Conservation (phyloP, 2,113 vertebrate species). For the Chelonoidis abingdonii region DNA sequence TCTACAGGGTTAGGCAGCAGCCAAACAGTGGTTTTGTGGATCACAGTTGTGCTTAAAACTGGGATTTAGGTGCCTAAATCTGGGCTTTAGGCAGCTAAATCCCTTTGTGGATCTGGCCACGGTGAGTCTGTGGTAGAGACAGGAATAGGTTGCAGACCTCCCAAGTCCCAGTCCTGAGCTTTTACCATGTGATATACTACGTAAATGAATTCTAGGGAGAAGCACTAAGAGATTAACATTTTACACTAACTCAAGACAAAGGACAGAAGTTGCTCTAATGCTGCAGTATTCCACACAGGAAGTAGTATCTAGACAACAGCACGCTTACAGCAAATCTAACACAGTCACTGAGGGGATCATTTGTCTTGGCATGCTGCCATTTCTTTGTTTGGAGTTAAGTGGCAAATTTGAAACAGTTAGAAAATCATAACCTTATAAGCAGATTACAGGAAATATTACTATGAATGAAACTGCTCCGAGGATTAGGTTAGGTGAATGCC, state of each 20-base stretch:
- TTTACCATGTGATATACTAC: constrained; percentile 15
- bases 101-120: neutral
- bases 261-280: constrained; percentile 63
- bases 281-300: constrained; percentile 65
- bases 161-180: constrained; percentile 37
- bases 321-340: constrained; percentile 48
- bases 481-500: constrained; percentile 65
- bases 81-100: neutral
- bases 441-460: constrained; percentile 69
- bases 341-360: constrained; percentile 29
- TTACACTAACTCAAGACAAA: constrained; percentile 57
- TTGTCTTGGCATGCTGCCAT: constrained; percentile 56
- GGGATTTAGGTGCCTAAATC: neutral
- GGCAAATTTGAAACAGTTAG: constrained; percentile 55
- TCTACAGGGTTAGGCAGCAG: neutral
- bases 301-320: constrained; percentile 55
- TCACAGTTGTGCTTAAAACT: neutral
- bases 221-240: constrained; percentile 58
- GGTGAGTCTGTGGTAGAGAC: neutral
- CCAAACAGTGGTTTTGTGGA: neutral
- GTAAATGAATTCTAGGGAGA: constrained; percentile 40
- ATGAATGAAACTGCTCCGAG: constrained; percentile 69
- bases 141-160: constrained; percentile 5
- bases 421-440: constrained; percentile 73
- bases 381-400: constrained; percentile 53